phyloP scores from a whole-genome alignment of 2,113 vertebrate species.

The Rhadina sibilatrix region DNA sequence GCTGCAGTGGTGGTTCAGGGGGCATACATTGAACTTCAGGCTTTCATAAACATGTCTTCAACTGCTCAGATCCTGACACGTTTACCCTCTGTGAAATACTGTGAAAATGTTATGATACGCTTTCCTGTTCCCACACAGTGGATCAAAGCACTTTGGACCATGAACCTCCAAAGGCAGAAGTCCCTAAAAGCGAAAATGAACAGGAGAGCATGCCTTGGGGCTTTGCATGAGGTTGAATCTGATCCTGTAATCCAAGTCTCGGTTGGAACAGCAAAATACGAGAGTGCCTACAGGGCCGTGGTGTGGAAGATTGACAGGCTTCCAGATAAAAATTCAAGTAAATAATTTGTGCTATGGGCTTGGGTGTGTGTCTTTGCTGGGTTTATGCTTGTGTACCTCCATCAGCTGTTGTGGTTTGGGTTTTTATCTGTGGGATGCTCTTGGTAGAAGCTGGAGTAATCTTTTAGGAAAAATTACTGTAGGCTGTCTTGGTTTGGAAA shows the following conservation, averaged over 20 bases:
- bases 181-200: constrained; percentile 95
- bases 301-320: constrained; percentile 96
- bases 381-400: neutral
- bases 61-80: constrained; percentile 35
- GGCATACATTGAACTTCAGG: constrained; percentile 91
- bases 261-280: constrained; percentile 90
- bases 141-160: constrained; percentile 90
- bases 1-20: constrained; percentile 89
- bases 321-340: constrained; percentile 94
- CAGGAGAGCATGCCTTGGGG: constrained; percentile 87
- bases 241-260: constrained; percentile 91
- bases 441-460: neutral
- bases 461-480: neutral
- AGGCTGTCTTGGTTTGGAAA: no score
- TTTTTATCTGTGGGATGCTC: neutral
- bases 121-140: constrained; percentile 90
- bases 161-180: constrained; percentile 88
- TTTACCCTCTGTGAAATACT: constrained; percentile 70
- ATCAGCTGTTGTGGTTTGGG: neutral
- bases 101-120: constrained; percentile 86
- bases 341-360: constrained; percentile 7
- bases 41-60: constrained; percentile 86
- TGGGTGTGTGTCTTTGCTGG: neutral
- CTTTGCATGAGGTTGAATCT: constrained; percentile 77
- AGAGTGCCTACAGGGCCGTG: constrained; percentile 90